A percentile compares a stretch with the other conserved stretches of the same genome.
phyloP scores from a whole-genome alignment of 2,888 invertebrate genomes.

The Lissonota sp. region DNA sequence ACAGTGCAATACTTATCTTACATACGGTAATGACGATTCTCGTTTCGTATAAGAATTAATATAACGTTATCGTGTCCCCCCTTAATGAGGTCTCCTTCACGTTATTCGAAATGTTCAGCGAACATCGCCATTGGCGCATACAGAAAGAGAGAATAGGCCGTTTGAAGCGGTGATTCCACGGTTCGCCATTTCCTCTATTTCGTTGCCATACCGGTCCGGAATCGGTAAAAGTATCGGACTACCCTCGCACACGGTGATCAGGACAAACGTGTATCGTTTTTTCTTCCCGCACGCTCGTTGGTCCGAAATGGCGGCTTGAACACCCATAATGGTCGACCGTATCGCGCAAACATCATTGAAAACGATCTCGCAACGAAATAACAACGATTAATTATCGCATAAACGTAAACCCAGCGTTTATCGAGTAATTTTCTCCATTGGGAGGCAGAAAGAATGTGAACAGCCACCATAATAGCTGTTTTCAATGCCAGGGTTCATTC shows the following conservation, averaged over 20 bases:
- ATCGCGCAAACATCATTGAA: constrained; percentile 7
- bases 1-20: constrained; percentile 2
- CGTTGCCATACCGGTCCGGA: not conserved
- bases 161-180: constrained; percentile 55
- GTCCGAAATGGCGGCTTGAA: not conserved
- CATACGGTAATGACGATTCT: constrained; percentile 68
- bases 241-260: constrained; percentile 18
- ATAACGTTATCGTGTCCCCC: constrained; percentile 68
- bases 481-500: too few relatives aligned
- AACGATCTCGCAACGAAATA: constrained; percentile 9
- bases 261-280: constrained; percentile 47
- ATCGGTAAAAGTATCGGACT: constrained; percentile 41
- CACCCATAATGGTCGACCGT: not conserved
- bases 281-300: constrained; percentile 13
- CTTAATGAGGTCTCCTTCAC: constrained; percentile 70
- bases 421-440: not conserved
- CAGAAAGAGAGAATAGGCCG: constrained; percentile 22
- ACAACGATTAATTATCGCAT: constrained; percentile 2
- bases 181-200: constrained; percentile 22
- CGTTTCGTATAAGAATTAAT: constrained; percentile 73
- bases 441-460: too few relatives aligned
- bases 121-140: constrained; percentile 39
- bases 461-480: too few relatives aligned
- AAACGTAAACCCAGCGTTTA: not conserved
- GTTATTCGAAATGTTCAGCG: constrained; percentile 60